Evolutionary conservation across 2,888 invertebrate genomes (phyloP).

Genomic region (Dicroscelio sp.): DNA sequence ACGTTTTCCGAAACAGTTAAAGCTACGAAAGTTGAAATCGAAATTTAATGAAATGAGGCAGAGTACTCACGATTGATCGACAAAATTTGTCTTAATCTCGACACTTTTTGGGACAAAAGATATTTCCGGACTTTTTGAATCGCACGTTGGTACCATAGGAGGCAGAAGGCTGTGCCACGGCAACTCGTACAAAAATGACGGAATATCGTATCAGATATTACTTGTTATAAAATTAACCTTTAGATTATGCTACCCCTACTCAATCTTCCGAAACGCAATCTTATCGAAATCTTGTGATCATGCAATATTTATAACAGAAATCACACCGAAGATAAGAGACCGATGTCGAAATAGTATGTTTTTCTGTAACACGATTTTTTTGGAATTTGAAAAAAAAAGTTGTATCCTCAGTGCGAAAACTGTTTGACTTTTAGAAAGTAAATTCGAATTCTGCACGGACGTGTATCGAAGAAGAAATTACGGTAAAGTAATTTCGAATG

Average conservation of each 20-base stretch:
- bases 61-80: slow-evolving; percentile 47
- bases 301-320: slow-evolving; percentile 63
- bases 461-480: slow-evolving; percentile 4
- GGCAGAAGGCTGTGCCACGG: slow-evolving; percentile 48
- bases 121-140: slow-evolving; percentile 52
- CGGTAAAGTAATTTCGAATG: slow-evolving; percentile 27
- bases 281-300: slow-evolving; percentile 70
- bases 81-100: too few relatives aligned
- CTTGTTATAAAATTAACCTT: slow-evolving; percentile 80
- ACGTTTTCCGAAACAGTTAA: too few relatives aligned
- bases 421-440: too few relatives aligned
- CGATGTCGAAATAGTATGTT: slow-evolving; percentile 68
- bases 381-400: too few relatives aligned
- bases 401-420: too few relatives aligned
- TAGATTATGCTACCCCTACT: slow-evolving; percentile 78
- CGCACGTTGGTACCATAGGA: slow-evolving; percentile 40
- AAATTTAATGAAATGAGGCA: background rate
- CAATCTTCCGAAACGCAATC: slow-evolving; percentile 63
- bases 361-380: too few relatives aligned
- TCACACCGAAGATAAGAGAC: slow-evolving; percentile 63
- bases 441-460: slow-evolving; percentile 5
- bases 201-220: slow-evolving; percentile 71
- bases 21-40: too few relatives aligned
- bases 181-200: slow-evolving; percentile 75
- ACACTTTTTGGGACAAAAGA: slow-evolving; percentile 30